Conservation (phyloP, 2,888 invertebrate species). For the Myopa tessellatipennis region DNA sequence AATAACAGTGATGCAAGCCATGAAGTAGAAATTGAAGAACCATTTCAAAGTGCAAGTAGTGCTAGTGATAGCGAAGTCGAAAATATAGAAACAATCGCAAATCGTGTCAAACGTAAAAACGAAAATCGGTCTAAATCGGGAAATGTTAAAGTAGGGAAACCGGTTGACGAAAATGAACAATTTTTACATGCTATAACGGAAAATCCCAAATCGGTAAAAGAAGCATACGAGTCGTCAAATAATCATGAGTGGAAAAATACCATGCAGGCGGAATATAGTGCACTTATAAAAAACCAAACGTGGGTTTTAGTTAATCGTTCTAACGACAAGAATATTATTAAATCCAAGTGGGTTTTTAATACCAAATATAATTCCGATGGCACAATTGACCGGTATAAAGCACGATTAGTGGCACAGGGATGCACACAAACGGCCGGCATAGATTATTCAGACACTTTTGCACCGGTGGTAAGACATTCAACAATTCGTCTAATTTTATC, state of each 20-base stretch:
- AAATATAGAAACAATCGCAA: neutral
- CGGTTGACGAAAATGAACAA: constrained; percentile 40
- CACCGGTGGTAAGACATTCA: too few species aligned
- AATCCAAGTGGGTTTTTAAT: constrained; percentile 46
- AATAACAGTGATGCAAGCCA: neutral
- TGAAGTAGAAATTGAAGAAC: neutral
- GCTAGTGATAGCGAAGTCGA: neutral
- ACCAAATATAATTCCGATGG: constrained; percentile 45
- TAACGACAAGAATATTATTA: constrained; percentile 44
- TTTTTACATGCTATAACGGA: neutral
- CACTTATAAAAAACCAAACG: constrained; percentile 49
- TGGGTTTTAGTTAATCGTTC: constrained; percentile 50
- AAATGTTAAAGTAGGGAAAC: constrained; percentile 30
- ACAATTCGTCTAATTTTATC: too few species aligned
- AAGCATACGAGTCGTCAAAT: constrained; percentile 38
- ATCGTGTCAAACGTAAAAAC: constrained; percentile 12
- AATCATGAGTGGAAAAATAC: constrained; percentile 47
- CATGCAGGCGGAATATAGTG: constrained; percentile 48
- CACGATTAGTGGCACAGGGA: constrained; percentile 51
- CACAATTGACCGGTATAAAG: constrained; percentile 49
- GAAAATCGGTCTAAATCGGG: constrained; percentile 37
- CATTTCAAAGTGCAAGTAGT: neutral
- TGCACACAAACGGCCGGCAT: too few species aligned
- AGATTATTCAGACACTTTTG: too few species aligned
- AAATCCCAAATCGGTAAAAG: constrained; percentile 39